Evolutionary conservation across 2,113 vertebrate genomes (phyloP).

Genomic region (Psilopsiagon aurifrons): DNA sequence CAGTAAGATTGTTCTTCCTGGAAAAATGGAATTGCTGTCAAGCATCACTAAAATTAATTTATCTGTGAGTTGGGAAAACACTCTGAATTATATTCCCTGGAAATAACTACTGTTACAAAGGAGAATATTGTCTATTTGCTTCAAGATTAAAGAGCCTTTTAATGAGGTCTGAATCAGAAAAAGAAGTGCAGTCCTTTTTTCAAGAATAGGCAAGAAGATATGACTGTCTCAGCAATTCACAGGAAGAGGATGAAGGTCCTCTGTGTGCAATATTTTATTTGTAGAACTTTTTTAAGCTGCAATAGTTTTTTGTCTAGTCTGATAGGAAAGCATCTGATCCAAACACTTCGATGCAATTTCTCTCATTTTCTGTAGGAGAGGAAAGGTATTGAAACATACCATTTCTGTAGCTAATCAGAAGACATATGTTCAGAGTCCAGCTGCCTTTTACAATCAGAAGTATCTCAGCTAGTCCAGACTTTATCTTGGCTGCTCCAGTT

Average conservation of each 20-base stretch:
- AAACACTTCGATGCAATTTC: neutral
- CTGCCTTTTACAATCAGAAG: neutral
- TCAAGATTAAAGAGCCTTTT: slow-evolving; percentile 22
- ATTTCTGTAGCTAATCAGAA: slow-evolving; percentile 12
- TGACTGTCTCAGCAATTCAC: neutral
- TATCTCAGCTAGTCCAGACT: neutral
- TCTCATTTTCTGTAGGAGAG: neutral
- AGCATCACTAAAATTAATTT: slow-evolving; percentile 49
- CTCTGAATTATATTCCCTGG: slow-evolving; percentile 9
- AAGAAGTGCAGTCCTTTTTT: neutral
- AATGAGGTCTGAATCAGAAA: slow-evolving; percentile 13
- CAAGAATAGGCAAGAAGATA: slow-evolving; percentile 24
- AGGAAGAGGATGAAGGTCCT: slow-evolving; percentile 15
- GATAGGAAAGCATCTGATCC: neutral
- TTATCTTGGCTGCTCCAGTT: slow-evolving; percentile 5
- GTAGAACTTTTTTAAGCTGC: neutral
- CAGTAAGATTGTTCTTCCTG: slow-evolving; percentile 23
- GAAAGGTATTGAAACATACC: slow-evolving; percentile 7
- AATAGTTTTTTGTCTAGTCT: neutral
- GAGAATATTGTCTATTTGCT: slow-evolving; percentile 20
- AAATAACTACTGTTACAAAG: slow-evolving; percentile 43
- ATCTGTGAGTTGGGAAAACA: slow-evolving; percentile 37
- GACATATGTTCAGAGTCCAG: neutral
- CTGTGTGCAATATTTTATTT: neutral
- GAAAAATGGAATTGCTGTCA: slow-evolving; percentile 54